Evolutionary conservation across 2,113 vertebrate genomes (phyloP).

Genomic region (Sceloporus tristichus): DNA sequence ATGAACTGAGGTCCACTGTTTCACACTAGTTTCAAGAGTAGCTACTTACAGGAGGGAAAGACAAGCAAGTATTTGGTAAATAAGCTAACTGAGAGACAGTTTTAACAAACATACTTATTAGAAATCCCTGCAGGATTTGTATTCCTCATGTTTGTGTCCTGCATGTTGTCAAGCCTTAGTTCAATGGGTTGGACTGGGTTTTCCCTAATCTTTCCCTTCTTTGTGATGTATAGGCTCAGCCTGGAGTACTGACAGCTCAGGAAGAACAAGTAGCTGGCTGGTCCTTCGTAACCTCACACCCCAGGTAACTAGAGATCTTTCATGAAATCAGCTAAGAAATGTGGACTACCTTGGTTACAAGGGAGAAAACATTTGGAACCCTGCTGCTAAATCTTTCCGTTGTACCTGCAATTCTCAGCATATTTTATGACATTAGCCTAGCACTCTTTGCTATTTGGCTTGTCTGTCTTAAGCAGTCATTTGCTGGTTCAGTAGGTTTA

Average conservation of each 20-base stretch:
- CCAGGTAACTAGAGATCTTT: conserved; percentile 79
- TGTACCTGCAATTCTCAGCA: background rate
- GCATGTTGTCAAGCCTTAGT: background rate
- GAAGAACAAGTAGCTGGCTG: conserved; percentile 97
- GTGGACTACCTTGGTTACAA: background rate
- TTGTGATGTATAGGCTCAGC: conserved; percentile 84
- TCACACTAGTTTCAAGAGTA: fast-evolving
- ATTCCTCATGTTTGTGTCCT: background rate
- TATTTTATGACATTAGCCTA: background rate
- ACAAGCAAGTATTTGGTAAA: conserved; percentile 23
- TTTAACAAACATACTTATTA: background rate
- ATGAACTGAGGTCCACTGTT: background rate
- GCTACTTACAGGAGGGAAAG: background rate
- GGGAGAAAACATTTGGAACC: background rate
- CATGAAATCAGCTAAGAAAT: background rate
- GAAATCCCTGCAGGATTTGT: conserved; percentile 16
- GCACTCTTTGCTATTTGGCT: background rate
- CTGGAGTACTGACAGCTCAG: conserved; percentile 96
- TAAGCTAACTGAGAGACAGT: conserved; percentile 1
- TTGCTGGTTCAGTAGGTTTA: background rate
- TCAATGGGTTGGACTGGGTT: background rate
- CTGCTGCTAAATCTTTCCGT: background rate
- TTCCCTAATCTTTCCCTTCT: background rate
- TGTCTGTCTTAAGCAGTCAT: background rate
- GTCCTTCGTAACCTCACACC: conserved; percentile 98